A percentile compares a stretch with the other conserved stretches of the same genome.
These are phyloP conservation scores for Chaetophractus vellerosus DNA, from an alignment of 2,797 vertebrate species.

Conservation along the genomic window DNA sequence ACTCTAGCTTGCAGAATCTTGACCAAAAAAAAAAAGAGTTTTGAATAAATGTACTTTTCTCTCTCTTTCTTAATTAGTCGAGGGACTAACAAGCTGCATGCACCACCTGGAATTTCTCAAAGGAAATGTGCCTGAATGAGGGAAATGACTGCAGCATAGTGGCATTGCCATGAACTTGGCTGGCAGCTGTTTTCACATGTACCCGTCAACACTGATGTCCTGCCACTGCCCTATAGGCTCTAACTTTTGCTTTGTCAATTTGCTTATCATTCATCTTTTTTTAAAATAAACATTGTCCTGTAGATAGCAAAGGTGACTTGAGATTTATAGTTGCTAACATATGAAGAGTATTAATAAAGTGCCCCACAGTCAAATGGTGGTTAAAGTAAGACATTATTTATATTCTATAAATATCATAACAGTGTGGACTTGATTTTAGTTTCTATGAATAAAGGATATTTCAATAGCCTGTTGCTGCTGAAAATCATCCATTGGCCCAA, in stretches of 20 bases:
- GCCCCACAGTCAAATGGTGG: neutral
- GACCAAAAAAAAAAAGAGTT: neutral
- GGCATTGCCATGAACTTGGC: neutral
- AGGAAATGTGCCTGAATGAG: neutral
- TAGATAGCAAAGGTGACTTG: neutral
- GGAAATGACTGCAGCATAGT: neutral
- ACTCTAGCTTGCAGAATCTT: neutral
- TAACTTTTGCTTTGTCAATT: neutral
- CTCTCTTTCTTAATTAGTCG: neutral
- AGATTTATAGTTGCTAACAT: neutral
- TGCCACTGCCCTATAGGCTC: neutral
- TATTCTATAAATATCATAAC: neutral
- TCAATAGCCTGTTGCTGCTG: neutral
- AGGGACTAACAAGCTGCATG: neutral
- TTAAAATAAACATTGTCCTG: neutral
- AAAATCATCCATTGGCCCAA: neutral
- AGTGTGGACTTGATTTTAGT: neutral
- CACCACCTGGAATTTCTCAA: slow-evolving; percentile 40
- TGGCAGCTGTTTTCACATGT: neutral
- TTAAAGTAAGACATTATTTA: neutral
- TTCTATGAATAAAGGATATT: neutral
- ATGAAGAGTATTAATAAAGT: neutral
- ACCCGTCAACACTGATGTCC: neutral
- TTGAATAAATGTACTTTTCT: neutral
- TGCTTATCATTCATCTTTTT: neutral